phyloP scores from a whole-genome alignment of 2,797 vertebrate genomes.

The Tolypeutes matacus region DNA sequence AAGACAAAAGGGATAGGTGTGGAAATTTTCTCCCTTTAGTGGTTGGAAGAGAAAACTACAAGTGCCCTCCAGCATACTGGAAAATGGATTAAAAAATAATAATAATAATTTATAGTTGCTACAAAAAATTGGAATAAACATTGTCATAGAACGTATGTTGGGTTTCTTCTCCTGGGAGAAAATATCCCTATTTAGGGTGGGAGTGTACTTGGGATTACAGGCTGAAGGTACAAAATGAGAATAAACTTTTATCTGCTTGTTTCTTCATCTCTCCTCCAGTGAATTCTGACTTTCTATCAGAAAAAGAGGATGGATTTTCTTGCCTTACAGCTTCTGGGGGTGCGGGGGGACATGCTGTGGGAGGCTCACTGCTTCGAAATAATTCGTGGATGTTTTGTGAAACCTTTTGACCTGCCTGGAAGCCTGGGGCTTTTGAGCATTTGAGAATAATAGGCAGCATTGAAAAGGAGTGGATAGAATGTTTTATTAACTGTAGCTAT shows the following conservation, averaged over 20 bases:
- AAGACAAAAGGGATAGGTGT: not conserved
- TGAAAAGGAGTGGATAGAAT: conserved; percentile 78
- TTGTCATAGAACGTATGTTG: conserved; percentile 1
- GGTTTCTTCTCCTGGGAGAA: conserved; percentile 66
- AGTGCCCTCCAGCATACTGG: conserved; percentile 23
- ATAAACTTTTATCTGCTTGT: conserved; percentile 64
- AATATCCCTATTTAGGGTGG: not conserved
- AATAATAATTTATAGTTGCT: conserved; percentile 36
- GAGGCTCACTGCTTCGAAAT: conserved; percentile 76
- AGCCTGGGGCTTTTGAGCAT: conserved; percentile 80
- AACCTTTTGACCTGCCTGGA: conserved; percentile 80
- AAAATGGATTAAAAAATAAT: conserved; percentile 38
- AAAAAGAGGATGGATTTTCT: conserved; percentile 77
- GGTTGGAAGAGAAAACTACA: conserved; percentile 24
- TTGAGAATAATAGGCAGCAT: conserved; percentile 79
- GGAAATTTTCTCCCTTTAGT: conserved; percentile 18
- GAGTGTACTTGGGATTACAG: conserved; percentile 35
- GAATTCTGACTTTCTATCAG: conserved; percentile 78
- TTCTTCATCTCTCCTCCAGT: conserved; percentile 72
- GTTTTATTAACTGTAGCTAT: conserved; percentile 82
- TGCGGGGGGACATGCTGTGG: conserved; percentile 80
- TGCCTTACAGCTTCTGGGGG: conserved; percentile 74
- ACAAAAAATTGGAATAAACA: conserved; percentile 24
- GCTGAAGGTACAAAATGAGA: conserved; percentile 64
- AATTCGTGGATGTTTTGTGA: conserved; percentile 78